Evolutionary conservation across 2,888 invertebrate genomes (phyloP).

Genomic region (Brachynemurus nebulosus): DNA sequence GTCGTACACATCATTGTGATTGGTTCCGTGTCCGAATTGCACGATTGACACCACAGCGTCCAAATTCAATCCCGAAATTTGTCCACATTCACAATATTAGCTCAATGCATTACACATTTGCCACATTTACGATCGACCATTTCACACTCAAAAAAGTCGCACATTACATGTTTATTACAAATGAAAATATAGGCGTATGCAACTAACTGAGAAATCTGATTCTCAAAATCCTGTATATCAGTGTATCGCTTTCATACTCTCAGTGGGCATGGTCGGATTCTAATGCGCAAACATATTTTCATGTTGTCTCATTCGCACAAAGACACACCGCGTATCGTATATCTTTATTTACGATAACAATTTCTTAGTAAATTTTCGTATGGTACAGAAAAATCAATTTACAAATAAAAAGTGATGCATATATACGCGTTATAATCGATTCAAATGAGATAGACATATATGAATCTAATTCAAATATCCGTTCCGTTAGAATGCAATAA

Average conservation of each 20-base stretch:
- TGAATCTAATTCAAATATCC: too few species aligned
- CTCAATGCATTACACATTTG: neutral
- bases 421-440: neutral
- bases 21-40: neutral
- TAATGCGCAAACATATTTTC: neutral
- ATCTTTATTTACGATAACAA: neutral
- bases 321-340: neutral
- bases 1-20: neutral
- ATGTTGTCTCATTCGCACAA: neutral
- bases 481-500: too few species aligned
- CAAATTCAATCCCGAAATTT: neutral
- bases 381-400: neutral
- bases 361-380: neutral
- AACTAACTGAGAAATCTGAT: neutral
- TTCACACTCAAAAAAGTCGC: neutral
- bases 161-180: neutral
- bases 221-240: neutral
- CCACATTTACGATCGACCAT: neutral
- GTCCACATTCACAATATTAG: neutral
- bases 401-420: neutral
- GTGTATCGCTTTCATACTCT: neutral
- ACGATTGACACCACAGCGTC: neutral
- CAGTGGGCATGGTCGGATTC: conserved; percentile 1
- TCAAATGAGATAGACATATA: neutral
- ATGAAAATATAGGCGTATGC: neutral